Evolutionary conservation across 2,113 vertebrate genomes (phyloP).

Genomic region (Cyprinodon tularosa): DNA sequence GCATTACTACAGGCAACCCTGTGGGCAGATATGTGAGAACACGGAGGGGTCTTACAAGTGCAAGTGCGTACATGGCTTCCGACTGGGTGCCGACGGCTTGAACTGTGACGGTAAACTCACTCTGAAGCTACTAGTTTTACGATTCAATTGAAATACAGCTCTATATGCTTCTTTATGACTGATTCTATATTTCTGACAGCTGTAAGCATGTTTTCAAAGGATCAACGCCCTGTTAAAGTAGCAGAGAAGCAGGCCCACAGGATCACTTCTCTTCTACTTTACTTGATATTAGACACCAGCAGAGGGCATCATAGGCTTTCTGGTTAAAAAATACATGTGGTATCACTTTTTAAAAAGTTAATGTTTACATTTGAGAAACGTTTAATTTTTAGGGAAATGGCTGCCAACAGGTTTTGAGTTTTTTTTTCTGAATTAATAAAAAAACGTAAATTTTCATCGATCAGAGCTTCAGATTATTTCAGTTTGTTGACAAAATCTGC

Average conservation of each 20-base stretch:
- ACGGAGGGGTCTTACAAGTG: conserved; percentile 85
- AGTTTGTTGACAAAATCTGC: too few relatives aligned
- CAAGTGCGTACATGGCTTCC: conserved; percentile 83
- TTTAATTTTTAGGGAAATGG: not conserved
- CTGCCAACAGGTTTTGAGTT: not conserved
- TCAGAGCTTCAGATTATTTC: too few relatives aligned
- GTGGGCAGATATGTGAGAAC: conserved; percentile 92
- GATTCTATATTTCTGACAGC: not conserved
- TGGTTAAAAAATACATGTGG: too few relatives aligned
- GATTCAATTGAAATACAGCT: not conserved
- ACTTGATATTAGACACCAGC: not conserved
- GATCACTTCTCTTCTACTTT: not conserved
- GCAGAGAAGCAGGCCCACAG: not conserved
- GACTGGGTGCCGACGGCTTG: conserved; percentile 82
- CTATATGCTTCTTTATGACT: not conserved
- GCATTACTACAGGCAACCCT: conserved; percentile 85
- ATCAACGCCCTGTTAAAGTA: not conserved
- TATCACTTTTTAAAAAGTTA: too few relatives aligned
- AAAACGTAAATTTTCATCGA: too few relatives aligned
- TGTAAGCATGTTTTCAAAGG: not conserved
- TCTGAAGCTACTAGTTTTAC: not conserved
- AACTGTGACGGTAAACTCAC: conserved; percentile 87
- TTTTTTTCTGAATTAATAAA: too few relatives aligned
- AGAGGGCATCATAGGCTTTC: too few relatives aligned
- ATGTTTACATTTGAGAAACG: too few relatives aligned